phyloP scores from a whole-genome alignment of 64 coral and sea anemone genomes.

The Trachythela sp. region DNA sequence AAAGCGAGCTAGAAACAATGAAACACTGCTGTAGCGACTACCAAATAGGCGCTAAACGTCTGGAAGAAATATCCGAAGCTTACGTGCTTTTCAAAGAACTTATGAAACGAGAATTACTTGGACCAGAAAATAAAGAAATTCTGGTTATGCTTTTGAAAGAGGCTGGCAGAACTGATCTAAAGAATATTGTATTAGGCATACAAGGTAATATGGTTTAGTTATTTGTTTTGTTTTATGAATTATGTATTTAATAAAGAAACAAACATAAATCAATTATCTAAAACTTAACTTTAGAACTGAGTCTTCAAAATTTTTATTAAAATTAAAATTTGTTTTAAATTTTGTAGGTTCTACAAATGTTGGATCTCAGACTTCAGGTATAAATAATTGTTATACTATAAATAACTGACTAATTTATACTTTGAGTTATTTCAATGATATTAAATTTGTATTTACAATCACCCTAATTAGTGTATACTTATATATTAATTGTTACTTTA shows the following conservation, averaged over 20 bases:
- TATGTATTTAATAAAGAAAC: not conserved
- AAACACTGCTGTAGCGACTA: not conserved
- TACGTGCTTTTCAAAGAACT: not conserved
- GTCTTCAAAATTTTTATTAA: too few species aligned
- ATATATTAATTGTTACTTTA: too few species aligned
- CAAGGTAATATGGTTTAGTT: not conserved
- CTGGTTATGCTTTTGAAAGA: not conserved
- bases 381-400: too few species aligned
- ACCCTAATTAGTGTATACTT: too few species aligned
- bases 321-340: too few species aligned
- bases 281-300: too few species aligned
- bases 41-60: not conserved
- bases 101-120: not conserved
- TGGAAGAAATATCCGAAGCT: not conserved
- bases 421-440: too few species aligned
- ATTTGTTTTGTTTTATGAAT: not conserved
- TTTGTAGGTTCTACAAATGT: too few species aligned
- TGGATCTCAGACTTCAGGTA: too few species aligned
- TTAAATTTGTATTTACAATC: too few species aligned
- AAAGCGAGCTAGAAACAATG: not conserved
- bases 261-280: not conserved
- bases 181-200: not conserved
- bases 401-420: too few species aligned
- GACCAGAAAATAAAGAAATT: not conserved
- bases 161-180: not conserved